Evolutionary conservation across 2,888 invertebrate species (phyloP), one percentile per base, ranked within the genome.

Genomic region (Pecten maximus): DNA sequence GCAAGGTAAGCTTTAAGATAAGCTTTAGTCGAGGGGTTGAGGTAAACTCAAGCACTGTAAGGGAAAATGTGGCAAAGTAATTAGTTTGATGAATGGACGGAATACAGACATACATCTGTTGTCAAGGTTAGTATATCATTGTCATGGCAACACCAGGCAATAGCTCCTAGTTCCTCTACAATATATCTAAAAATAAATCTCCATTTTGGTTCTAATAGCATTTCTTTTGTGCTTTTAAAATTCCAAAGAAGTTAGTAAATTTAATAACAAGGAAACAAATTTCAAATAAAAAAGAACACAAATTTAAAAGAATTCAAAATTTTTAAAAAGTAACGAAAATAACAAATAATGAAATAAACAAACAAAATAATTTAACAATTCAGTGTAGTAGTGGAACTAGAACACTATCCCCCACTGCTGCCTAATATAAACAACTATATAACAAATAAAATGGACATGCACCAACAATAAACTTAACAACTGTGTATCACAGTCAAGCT

Each of bases 381-480:
- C 0, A 74, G 74, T 74, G 74, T 74, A 28, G 35, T 74, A 74
- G 3, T 35, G 35, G 74, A 74, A 12, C 74, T 74, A 74, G 74
- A 74, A 44, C 12, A 28, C 74, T 28, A 35, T 74, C 35, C 35
- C 35, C 74, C 8, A 60, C 60, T 74, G 74, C 74, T 74, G 74
- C 74, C 74, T 35, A 0, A 6, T 74, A 74, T 28, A 74, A 74
- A 74, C 74, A 74, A 74, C 35, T 28, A 28, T 74, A 74, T 74
- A 74, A 74, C 74, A 74, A 74, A 74, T 74, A 74, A 74, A n/a
- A 74, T 35, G 3, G 50, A 54, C 50, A 19, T 28, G 74, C 74
- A 74, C 74, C 74, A 74, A 74, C 74, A 74, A 35, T 23, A 60
- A 74, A 74, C 74, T 74, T 74, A 74, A 74, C 74, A 74, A 74